Percentiles rank a stretch among this genome's conserved stretches.
These are phyloP conservation scores for Lumbricus terrestris DNA, from an alignment of 2,888 invertebrate species.

Conservation along the genomic window DNA sequence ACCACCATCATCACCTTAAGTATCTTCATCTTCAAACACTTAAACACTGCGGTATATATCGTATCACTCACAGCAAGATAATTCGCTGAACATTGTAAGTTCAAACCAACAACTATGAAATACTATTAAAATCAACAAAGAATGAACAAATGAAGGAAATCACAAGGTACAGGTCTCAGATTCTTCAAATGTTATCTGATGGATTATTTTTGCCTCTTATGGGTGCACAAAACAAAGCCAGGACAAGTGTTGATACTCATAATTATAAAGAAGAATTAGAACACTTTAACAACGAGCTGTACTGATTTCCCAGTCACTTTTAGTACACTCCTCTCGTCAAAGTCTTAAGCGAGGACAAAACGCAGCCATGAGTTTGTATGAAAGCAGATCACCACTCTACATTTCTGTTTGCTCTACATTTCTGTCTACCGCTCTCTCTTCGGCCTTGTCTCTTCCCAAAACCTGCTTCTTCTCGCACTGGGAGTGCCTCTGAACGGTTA, in stretches of 20 bases:
- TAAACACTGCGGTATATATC: background rate
- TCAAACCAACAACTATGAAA: background rate
- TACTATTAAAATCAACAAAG: background rate
- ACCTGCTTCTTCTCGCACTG: too few relatives aligned
- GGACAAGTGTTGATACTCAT: background rate
- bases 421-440: too few relatives aligned
- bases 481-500: too few relatives aligned
- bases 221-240: background rate
- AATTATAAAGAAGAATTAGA: background rate
- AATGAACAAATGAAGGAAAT: background rate
- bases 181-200: background rate
- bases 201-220: background rate
- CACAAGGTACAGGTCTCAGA: background rate
- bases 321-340: too few relatives aligned
- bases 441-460: too few relatives aligned
- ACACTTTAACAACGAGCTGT: too few relatives aligned
- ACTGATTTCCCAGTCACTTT: too few relatives aligned
- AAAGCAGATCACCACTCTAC: too few relatives aligned
- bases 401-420: too few relatives aligned
- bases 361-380: background rate
- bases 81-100: background rate
- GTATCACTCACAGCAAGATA: background rate
- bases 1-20: background rate
- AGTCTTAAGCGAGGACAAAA: background rate
- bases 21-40: too few relatives aligned